phyloP scores from a whole-genome alignment of 2,113 vertebrate genomes.

The Elachura formosa region DNA sequence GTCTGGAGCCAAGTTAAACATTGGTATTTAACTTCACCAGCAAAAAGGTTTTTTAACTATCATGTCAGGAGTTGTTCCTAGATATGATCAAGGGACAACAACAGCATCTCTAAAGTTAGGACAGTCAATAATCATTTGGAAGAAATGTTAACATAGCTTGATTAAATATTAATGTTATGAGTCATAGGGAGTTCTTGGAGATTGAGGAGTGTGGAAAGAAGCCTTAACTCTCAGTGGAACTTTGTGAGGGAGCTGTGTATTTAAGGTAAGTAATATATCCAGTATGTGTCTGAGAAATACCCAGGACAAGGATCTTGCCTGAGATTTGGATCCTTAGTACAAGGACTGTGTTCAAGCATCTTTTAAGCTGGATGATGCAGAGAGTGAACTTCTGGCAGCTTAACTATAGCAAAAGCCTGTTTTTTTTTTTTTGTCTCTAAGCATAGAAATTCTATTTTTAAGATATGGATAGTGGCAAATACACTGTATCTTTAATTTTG shows the following conservation, averaged over 20 bases:
- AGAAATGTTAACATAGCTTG: constrained; percentile 19
- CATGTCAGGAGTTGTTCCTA: neutral
- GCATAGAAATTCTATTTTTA: constrained; percentile 11
- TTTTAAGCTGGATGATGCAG: neutral
- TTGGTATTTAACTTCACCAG: neutral
- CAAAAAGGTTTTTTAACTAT: neutral
- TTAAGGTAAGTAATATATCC: neutral
- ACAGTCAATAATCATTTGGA: constrained; percentile 25
- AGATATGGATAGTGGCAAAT: neutral
- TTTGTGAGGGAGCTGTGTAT: neutral
- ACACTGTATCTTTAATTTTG: neutral
- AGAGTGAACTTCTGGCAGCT: neutral
- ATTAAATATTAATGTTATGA: constrained; percentile 44
- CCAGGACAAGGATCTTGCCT: neutral
- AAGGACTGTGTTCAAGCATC: neutral
- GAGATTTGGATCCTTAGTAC: neutral
- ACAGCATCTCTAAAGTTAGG: neutral
- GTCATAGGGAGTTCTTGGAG: constrained; percentile 11
- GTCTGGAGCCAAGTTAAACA: neutral
- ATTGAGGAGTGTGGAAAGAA: neutral
- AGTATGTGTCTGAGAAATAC: neutral
- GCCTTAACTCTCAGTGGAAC: neutral
- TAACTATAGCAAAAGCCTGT: neutral
- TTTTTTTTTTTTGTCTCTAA: neutral
- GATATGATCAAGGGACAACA: constrained; percentile 5